phyloP scores from a whole-genome alignment of 2,888 invertebrate species.

The Dicranocentrus wangi region DNA sequence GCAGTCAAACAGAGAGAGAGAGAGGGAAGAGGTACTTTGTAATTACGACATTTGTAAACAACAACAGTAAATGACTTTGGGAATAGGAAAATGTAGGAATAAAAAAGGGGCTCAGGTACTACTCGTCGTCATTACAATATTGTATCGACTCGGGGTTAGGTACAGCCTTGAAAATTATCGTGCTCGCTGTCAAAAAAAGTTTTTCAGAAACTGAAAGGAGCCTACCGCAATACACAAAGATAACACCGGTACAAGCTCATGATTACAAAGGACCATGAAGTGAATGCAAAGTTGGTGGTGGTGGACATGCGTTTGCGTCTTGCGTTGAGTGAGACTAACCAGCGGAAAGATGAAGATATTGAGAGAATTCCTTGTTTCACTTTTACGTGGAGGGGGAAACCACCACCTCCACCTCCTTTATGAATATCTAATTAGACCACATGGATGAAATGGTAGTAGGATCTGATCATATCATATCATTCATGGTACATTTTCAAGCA shows the following conservation, averaged over 20 bases:
- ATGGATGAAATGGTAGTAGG: too few relatives aligned
- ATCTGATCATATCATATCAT: too few relatives aligned
- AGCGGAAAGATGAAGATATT: not conserved
- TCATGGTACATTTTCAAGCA: too few relatives aligned
- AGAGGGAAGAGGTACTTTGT: slow-evolving; percentile 50
- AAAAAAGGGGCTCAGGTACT: slow-evolving; percentile 29
- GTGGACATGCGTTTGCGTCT: not conserved
- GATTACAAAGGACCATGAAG: slow-evolving; percentile 35
- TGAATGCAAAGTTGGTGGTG: not conserved
- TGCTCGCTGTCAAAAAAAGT: slow-evolving; percentile 50
- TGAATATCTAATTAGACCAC: slow-evolving; percentile 22
- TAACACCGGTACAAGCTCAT: slow-evolving; percentile 28
- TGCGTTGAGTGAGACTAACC: too few relatives aligned
- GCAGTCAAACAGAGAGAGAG: too few relatives aligned
- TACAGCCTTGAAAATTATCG: slow-evolving; percentile 62
- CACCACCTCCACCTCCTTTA: too few relatives aligned
- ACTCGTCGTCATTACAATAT: slow-evolving; percentile 38
- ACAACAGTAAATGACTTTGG: slow-evolving; percentile 51
- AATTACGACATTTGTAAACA: slow-evolving; percentile 59
- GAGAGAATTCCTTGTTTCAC: slow-evolving; percentile 2
- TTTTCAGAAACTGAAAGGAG: slow-evolving; percentile 32
- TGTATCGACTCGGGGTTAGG: too few relatives aligned
- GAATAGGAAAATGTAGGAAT: slow-evolving; percentile 23
- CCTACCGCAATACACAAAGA: slow-evolving; percentile 51
- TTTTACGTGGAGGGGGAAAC: not conserved